Evolutionary conservation across 2,797 vertebrate genomes (phyloP).

Genomic region (Periophthalmus magnuspinnatus): DNA sequence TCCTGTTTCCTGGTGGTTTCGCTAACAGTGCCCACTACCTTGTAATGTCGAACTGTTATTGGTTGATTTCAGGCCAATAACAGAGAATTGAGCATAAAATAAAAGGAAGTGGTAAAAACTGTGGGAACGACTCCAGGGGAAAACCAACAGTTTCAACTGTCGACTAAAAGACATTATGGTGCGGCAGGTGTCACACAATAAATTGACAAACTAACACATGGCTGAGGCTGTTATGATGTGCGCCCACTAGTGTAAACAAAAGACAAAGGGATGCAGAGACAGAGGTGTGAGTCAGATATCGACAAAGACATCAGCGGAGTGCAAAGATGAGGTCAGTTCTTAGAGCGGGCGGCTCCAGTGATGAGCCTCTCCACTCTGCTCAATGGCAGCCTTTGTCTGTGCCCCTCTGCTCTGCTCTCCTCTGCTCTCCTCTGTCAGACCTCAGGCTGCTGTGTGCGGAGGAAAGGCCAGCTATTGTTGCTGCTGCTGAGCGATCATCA

Average conservation of each 20-base stretch:
- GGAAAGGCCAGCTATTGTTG: slow-evolving; percentile 75
- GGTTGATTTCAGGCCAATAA: slow-evolving; percentile 61
- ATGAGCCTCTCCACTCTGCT: slow-evolving; percentile 57
- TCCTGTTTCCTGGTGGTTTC: slow-evolving; percentile 76
- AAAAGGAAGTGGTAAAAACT: slow-evolving; percentile 72
- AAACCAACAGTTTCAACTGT: slow-evolving; percentile 63
- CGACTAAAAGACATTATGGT: background rate
- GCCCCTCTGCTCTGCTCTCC: slow-evolving; percentile 26
- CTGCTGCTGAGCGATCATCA: slow-evolving; percentile 71
- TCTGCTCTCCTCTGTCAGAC: slow-evolving; percentile 39
- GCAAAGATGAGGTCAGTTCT: slow-evolving; percentile 73
- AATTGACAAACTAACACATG: slow-evolving; percentile 16
- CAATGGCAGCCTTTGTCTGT: slow-evolving; percentile 65
- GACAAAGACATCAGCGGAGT: slow-evolving; percentile 48
- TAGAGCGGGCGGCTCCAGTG: slow-evolving; percentile 54
- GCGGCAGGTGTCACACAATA: background rate
- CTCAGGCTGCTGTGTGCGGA: slow-evolving; percentile 40
- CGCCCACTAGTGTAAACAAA: slow-evolving; percentile 26
- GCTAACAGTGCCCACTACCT: slow-evolving; percentile 60
- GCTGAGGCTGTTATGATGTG: background rate
- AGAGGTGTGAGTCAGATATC: slow-evolving; percentile 49
- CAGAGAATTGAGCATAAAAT: slow-evolving; percentile 47
- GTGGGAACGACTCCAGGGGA: slow-evolving; percentile 71
- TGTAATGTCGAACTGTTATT: slow-evolving; percentile 61
- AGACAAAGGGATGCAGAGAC: slow-evolving; percentile 48